Evolutionary conservation across 2,797 vertebrate genomes (phyloP).

Genomic region (Propithecus deckenii): DNA sequence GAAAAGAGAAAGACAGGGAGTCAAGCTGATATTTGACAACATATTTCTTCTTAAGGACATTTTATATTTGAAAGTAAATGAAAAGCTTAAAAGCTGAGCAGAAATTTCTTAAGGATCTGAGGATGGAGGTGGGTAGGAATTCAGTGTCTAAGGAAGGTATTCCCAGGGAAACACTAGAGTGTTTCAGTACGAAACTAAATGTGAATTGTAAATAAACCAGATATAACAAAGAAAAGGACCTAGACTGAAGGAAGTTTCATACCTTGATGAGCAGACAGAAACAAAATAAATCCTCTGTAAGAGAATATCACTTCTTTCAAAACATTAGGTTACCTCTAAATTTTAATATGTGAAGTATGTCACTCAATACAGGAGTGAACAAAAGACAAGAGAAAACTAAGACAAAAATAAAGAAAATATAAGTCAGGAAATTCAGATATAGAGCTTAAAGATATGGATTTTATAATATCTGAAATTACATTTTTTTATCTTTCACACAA

Average conservation of each 20-base stretch:
- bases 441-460: neutral
- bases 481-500: no score
- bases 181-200: neutral
- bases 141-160: neutral
- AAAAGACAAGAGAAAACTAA: neutral
- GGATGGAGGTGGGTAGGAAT: rapidly evolving
- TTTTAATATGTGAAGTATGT: neutral
- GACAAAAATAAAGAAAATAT: neutral
- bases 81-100: neutral
- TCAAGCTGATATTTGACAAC: neutral
- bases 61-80: neutral
- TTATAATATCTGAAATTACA: neutral
- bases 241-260: neutral
- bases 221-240: neutral
- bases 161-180: neutral
- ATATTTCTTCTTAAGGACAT: neutral
- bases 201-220: neutral
- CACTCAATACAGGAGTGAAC: neutral
- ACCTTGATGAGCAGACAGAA: neutral
- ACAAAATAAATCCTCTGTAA: neutral
- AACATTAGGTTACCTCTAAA: neutral
- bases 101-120: neutral
- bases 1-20: neutral
- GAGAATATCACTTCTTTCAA: neutral
- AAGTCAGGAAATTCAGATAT: neutral